phyloP scores from a whole-genome alignment of 2,888 invertebrate species.

The Exocentrus adspersus region DNA sequence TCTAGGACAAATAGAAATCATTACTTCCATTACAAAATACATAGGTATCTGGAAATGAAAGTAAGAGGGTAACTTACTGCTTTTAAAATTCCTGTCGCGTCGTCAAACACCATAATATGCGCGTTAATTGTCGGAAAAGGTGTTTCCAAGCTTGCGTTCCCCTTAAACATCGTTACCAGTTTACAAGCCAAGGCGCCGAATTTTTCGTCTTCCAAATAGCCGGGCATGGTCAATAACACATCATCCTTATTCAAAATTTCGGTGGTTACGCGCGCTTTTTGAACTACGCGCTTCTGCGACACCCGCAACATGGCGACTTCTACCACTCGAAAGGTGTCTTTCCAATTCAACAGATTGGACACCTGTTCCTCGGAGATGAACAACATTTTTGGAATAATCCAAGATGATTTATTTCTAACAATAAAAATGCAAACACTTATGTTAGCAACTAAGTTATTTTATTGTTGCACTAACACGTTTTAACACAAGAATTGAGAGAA shows the following conservation, averaged over 20 bases:
- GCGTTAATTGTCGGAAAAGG: slow-evolving; percentile 63
- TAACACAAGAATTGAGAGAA: too few species aligned
- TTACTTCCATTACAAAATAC: too few species aligned
- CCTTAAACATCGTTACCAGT: slow-evolving; percentile 63
- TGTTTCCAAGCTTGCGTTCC: slow-evolving; percentile 56
- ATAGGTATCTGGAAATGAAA: too few species aligned
- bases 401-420: too few species aligned
- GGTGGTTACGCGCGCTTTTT: slow-evolving; percentile 58
- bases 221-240: slow-evolving; percentile 64
- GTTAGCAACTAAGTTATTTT: not conserved
- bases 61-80: slow-evolving; percentile 61
- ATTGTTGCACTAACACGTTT: not conserved
- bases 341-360: slow-evolving; percentile 54
- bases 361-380: slow-evolving; percentile 59
- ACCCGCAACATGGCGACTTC: slow-evolving; percentile 62
- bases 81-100: slow-evolving; percentile 61
- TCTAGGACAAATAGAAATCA: too few species aligned
- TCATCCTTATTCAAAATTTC: slow-evolving; percentile 43
- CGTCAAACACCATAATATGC: slow-evolving; percentile 63
- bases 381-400: slow-evolving; percentile 35
- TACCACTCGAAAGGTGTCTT: slow-evolving; percentile 60
- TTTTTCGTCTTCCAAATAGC: slow-evolving; percentile 58
- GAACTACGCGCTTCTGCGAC: slow-evolving; percentile 50
- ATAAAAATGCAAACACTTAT: too few species aligned
- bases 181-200: slow-evolving; percentile 63